These are phyloP conservation scores for Charadrius vociferus DNA, from an alignment of 2,113 vertebrate genomes.

Conservation along the genomic window DNA sequence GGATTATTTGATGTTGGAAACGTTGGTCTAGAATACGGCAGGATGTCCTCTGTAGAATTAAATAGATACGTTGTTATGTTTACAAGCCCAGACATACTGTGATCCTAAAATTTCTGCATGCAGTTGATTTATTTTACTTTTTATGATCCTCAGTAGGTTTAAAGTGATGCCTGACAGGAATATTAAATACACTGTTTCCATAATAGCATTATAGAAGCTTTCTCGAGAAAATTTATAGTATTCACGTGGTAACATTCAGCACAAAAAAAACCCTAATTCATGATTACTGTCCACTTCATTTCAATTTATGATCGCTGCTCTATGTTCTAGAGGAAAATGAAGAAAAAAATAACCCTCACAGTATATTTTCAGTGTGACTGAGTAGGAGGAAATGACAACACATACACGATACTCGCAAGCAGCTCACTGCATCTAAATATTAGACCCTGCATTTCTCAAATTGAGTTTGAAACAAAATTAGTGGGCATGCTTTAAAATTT, in stretches of 20 bases:
- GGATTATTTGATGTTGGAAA: constrained; percentile 94
- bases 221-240: background rate
- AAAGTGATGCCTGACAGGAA: background rate
- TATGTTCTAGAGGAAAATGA: background rate
- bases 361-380: background rate
- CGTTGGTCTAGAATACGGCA: constrained; percentile 94
- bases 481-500: background rate
- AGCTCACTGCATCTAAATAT: background rate
- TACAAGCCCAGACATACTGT: background rate
- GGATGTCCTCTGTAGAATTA: constrained; percentile 89
- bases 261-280: constrained; percentile 1
- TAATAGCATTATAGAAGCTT: background rate
- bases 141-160: background rate
- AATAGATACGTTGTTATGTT: background rate
- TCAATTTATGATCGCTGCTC: background rate
- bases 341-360: background rate
- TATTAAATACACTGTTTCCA: background rate
- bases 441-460: background rate
- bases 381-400: background rate
- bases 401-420: background rate
- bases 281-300: background rate
- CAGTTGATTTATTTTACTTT: background rate
- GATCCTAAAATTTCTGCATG: background rate
- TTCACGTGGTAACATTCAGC: background rate
- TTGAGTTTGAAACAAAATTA: background rate